Base-by-base conservation (phyloP, 2,797 vertebrate genomes). In the Galaxias olidus region DNA sequence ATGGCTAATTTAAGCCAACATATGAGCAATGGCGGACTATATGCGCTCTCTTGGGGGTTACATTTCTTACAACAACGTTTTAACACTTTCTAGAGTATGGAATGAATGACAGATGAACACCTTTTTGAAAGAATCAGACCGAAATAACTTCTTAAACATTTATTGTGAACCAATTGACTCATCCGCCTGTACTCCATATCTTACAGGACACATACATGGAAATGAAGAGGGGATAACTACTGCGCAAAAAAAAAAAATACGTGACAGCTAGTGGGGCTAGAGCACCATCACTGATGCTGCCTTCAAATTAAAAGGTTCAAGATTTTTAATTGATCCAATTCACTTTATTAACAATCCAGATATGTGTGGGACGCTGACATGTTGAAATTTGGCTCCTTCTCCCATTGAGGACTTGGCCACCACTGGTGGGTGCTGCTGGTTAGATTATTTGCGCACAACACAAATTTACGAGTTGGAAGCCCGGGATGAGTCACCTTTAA, bases 231-330 rank as follows among this genome's bases (percentile, higher is more conserved):
- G 51, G 61, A 53, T 43, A 44, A 63, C 78, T 72, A 61, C 74
- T 85, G 82, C 45, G 87, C 86, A 80, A 90, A 91, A 20, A 89
- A n/a, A n/a, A n/a, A n/a, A n/a, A n/a, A n/a, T n/a, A n/a, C 49
- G 14, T 76, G 89, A 89, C 91, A 81, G 91, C 88, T 87, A 85
- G 86, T 88, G 78, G 81, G 88, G 89, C 86, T 76, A 85, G 44
- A 66, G 57, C 54, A 9, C 69, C 63, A 59, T 44, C 61, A 59
- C 41, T 18, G 66, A 60, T 40, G 0, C 47, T 1, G 65, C 49
- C 67, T 66, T 74, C 72, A 30, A 30, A 30, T 30, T 30, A 30
- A 30, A 30, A 30, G 6, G 30, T 2, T 30, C 30, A n/a, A n/a
- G 30, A 6, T 3, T 30, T 30, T 30, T 30, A 30, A 30, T 30